These are phyloP conservation scores for Smittia aterrima DNA, from an alignment of 2,888 invertebrate genomes.

Conservation along the genomic window DNA sequence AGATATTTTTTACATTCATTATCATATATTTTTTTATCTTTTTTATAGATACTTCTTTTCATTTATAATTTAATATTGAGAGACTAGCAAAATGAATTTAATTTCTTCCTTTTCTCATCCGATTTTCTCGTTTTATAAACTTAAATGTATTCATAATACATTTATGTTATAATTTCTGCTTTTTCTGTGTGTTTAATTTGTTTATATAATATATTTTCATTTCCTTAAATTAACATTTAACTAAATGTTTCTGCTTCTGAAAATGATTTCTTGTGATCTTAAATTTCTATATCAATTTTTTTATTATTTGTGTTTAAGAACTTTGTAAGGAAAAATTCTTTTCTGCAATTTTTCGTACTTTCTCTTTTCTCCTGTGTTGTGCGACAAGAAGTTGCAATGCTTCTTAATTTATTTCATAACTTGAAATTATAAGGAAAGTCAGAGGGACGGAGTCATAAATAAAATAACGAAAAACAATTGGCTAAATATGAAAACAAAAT, in stretches of 20 bases:
- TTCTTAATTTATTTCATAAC: not conserved
- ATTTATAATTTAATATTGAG: conserved; percentile 17
- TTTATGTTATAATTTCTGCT: not conserved
- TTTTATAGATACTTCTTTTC: conserved; percentile 18
- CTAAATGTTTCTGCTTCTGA: conserved; percentile 10
- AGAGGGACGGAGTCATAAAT: conserved; percentile 16
- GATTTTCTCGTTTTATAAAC: conserved; percentile 8
- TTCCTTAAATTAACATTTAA: conserved; percentile 9
- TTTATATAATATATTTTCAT: conserved; percentile 6
- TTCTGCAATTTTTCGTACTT: not conserved
- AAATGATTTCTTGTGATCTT: conserved; percentile 6
- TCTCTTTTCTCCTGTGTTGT: conserved; percentile 2
- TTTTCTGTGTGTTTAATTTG: conserved; percentile 1
- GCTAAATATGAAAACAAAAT: no score
- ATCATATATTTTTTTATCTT: not conserved
- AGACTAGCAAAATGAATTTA: not conserved
- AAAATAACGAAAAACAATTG: not conserved
- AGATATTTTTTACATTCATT: conserved; percentile 19
- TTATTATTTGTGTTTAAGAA: not conserved
- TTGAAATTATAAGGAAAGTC: not conserved
- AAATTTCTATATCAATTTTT: not conserved
- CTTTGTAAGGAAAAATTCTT: conserved; percentile 6
- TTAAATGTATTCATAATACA: conserved; percentile 7
- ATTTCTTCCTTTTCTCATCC: not conserved
- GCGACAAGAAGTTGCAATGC: not conserved